A percentile compares a stretch with the other conserved stretches of the same genome.
Evolutionary conservation across 2,888 invertebrate species (phyloP).

Genomic region (Lithosia quadra): DNA sequence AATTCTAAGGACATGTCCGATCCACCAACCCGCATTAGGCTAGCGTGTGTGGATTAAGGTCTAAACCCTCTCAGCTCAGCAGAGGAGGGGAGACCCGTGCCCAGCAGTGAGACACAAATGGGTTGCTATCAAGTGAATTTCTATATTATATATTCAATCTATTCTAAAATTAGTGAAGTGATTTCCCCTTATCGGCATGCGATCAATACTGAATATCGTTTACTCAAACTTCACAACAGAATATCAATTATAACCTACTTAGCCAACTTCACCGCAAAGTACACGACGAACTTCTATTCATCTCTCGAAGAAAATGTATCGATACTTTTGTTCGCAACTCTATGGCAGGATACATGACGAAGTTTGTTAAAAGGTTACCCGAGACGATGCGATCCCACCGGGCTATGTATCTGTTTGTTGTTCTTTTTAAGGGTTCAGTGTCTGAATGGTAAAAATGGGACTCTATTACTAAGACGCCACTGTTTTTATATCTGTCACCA

Average conservation of each 20-base stretch:
- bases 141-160: neutral
- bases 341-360: slow-evolving; percentile 61
- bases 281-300: slow-evolving; percentile 42
- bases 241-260: slow-evolving; percentile 53
- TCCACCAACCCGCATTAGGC: too few relatives aligned
- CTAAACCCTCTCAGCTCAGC: too few relatives aligned
- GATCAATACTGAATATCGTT: slow-evolving; percentile 17
- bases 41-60: too few relatives aligned
- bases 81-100: too few relatives aligned
- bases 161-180: neutral
- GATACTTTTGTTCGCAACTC: slow-evolving; percentile 67
- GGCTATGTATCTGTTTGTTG: slow-evolving; percentile 20
- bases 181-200: neutral
- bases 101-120: too few relatives aligned
- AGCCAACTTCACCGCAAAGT: slow-evolving; percentile 35
- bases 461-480: too few relatives aligned
- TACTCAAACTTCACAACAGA: slow-evolving; percentile 29
- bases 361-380: slow-evolving; percentile 68
- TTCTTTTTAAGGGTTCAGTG: too few relatives aligned
- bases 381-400: slow-evolving; percentile 45
- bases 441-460: too few relatives aligned
- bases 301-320: slow-evolving; percentile 58
- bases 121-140: too few relatives aligned
- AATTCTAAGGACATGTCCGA: too few relatives aligned
- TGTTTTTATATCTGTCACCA: too few relatives aligned